Conservation (phyloP, 2,888 invertebrate species). For the Formica aserva region DNA sequence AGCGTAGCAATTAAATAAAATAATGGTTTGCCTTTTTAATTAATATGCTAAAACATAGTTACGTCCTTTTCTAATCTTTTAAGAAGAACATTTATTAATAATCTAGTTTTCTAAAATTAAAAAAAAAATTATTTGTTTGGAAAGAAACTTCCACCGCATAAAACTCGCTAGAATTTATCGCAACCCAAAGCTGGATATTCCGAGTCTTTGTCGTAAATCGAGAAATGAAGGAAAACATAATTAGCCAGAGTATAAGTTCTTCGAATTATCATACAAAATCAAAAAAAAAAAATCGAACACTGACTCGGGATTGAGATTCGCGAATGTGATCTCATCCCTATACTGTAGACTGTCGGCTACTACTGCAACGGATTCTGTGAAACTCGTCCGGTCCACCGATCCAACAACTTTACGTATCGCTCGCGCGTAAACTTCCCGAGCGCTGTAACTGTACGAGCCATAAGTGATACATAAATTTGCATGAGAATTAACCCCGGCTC, state of each 20-base stretch:
- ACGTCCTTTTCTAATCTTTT: not conserved
- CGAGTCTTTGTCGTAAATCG: not conserved
- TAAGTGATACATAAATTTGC: slow-evolving; percentile 62
- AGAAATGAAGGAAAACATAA: not conserved
- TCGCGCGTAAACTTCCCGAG: slow-evolving; percentile 11
- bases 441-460: slow-evolving; percentile 57
- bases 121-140: too few species aligned
- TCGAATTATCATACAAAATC: not conserved
- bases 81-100: not conserved
- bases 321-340: not conserved
- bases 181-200: not conserved
- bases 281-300: too few species aligned
- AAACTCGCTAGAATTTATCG: too few species aligned
- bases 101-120: not conserved
- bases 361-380: slow-evolving; percentile 26
- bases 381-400: slow-evolving; percentile 15
- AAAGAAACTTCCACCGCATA: too few species aligned
- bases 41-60: not conserved
- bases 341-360: not conserved
- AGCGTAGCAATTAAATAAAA: not conserved
- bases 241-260: not conserved
- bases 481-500: slow-evolving; percentile 41
- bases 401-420: not conserved
- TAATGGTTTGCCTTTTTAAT: not conserved
- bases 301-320: not conserved